Conservation (phyloP, 2,113 vertebrate species). For the Pseudorhombus dupliciocellatus region DNA sequence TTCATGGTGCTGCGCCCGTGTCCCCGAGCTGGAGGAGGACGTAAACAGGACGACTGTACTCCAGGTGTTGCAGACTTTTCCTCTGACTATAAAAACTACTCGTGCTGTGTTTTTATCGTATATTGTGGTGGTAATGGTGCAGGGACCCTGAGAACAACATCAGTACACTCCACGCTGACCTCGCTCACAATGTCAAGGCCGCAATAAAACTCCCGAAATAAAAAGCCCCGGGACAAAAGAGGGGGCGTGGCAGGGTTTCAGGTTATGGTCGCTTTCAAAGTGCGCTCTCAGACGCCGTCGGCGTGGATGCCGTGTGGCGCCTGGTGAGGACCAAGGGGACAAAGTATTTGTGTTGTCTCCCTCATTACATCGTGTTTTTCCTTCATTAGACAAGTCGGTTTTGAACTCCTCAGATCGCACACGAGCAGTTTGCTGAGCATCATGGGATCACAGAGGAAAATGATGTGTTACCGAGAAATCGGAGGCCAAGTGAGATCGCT, state of each 20-base stretch:
- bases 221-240: constrained; percentile 46
- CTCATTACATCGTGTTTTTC: no score
- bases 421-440: constrained; percentile 2
- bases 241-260: background rate
- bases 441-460: background rate
- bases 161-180: background rate
- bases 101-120: background rate
- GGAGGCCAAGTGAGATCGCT: constrained; percentile 1
- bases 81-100: background rate
- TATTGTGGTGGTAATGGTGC: background rate
- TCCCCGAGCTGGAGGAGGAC: background rate
- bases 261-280: constrained; percentile 45
- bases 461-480: constrained; percentile 17
- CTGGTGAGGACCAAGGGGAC: background rate
- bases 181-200: constrained; percentile 38
- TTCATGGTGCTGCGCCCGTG: background rate
- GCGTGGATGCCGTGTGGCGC: background rate
- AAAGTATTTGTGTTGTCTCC: background rate
- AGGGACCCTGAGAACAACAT: constrained; percentile 38
- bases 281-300: constrained; percentile 40
- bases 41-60: background rate
- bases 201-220: constrained; percentile 65
- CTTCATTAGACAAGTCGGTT: no score
- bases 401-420: no score
- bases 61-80: background rate